Base-by-base conservation (phyloP, 2,888 invertebrate species). In the Trachelus troglodyta region DNA sequence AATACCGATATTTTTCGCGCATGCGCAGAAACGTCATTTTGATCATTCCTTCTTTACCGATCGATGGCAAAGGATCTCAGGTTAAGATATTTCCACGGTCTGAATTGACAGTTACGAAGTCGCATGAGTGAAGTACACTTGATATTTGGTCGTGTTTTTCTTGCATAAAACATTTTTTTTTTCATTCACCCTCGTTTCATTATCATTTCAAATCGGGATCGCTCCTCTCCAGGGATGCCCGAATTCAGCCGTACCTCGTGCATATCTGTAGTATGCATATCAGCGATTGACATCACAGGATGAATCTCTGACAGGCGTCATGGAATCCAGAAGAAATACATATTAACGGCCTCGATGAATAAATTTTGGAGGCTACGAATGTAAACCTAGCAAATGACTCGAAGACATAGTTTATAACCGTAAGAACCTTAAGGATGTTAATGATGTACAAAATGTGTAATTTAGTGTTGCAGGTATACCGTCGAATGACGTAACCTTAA, bases 371-470 rank as follows among this genome's bases (percentile, higher is more conserved):
- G 23, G 56, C 56, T 23, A 56, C 56, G 23, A 56, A 56, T 56
- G 9, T 56, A 56, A 56, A 56, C 56, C 56, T 56, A 56, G 56
- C 56, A 23, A 56, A 56, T 9, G 56, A 56, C 56, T 56, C 56
- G 23, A 56, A 56, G 56, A 56, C 56, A 15, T 56, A 56, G 56
- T 56, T 56, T 56, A 56, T 56, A 56, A 56, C 56, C 56, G 56
- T 56, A 56, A 56, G 23, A 23, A 56, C 56, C 56, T 84, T 85
- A 82, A 83, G 77, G 76, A 85, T 83, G 82, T 86, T 85, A 84
- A 87, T 82, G 83, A 87, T 87, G 87, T 87, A 87, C 87, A 87
- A 87, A 87, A 87, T 85, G 84, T 87, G 87, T 87, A 87, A 87
- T 87, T 87, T 87, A 87, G 87, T 83, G 86, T 87, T 83, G 82